These are phyloP conservation scores for Uromys caudimaculatus DNA, from an alignment of 2,797 vertebrate species.

Conservation along the genomic window DNA sequence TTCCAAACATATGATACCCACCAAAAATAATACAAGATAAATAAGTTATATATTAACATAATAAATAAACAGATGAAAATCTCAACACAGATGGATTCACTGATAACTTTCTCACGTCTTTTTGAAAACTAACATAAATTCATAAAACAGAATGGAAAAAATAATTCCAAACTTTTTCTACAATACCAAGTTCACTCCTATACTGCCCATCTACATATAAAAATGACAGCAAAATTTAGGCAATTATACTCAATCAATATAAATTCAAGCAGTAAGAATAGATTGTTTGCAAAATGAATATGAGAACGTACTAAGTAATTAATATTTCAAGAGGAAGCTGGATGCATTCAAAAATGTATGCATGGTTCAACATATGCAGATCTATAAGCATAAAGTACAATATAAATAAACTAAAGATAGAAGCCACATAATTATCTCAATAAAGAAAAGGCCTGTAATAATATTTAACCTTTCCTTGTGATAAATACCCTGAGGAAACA, in stretches of 20 bases:
- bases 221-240: not conserved
- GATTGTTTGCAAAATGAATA: not conserved
- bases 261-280: not conserved
- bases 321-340: not conserved
- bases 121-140: not conserved
- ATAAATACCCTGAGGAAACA: not conserved
- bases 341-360: not conserved
- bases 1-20: not conserved
- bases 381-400: not conserved
- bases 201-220: not conserved
- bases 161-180: not conserved
- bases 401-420: not conserved
- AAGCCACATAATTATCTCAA: not conserved
- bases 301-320: not conserved
- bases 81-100: not conserved
- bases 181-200: too few species aligned
- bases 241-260: too few species aligned
- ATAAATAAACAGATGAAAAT: not conserved
- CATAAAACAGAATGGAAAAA: not conserved
- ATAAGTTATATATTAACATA: not conserved
- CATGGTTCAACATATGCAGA: not conserved
- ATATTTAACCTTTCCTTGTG: not conserved
- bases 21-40: not conserved
- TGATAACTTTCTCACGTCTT: not conserved
- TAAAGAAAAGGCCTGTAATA: not conserved